Evolutionary conservation across 2,888 invertebrate species (phyloP), one percentile per base, ranked within the genome.

Genomic region (Incurvaria masculella): DNA sequence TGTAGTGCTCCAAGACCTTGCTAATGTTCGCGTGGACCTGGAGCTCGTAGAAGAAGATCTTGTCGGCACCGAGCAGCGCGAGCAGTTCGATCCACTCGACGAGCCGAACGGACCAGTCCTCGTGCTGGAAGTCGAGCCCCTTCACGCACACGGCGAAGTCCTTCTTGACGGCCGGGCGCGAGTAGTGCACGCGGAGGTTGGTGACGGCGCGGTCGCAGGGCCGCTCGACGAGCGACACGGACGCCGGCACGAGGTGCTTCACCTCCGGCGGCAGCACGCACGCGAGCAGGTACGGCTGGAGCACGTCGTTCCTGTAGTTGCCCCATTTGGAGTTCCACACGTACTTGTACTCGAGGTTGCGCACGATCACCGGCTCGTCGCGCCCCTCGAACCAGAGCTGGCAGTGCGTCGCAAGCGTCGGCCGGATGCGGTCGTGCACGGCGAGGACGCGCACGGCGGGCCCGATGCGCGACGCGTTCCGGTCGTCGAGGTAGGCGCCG

Each of bases 271-370:
- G 94, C 57, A 95, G 83, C 63, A 91, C 89, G 69, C 95, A 95
- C 18, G 94, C 92, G 54, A 92, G 86, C 57, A 95, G 80, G 66
- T 93, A 95, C 0, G 95, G 94, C 72, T 95, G 94, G 66, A 93
- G 91, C 54, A 94, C 89, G 46, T 89, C 89, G 68, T 94, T 91
- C 64, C 91, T 89, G 72, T 93, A 93, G 72, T 94, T 94, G 50
- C 94, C 94, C 95, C 94, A 95, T 69, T 93, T 93, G 59, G 87
- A 87, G 68, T 92, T 91, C 95, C 95, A 95, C 57, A 94, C 91
- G 68, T 94, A 94, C 66, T 94, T 94, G 75, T 94, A 94, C 69
- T 94, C 94, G 57, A 91, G 85, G 18, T 87, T 88, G 63, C 89
- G 88, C 16, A 90, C 86, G 21, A 91, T 83, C 21, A 88, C 88